These are phyloP conservation scores for Cerastis rubricosa DNA, from an alignment of 2,888 invertebrate genomes.

Conservation along the genomic window DNA sequence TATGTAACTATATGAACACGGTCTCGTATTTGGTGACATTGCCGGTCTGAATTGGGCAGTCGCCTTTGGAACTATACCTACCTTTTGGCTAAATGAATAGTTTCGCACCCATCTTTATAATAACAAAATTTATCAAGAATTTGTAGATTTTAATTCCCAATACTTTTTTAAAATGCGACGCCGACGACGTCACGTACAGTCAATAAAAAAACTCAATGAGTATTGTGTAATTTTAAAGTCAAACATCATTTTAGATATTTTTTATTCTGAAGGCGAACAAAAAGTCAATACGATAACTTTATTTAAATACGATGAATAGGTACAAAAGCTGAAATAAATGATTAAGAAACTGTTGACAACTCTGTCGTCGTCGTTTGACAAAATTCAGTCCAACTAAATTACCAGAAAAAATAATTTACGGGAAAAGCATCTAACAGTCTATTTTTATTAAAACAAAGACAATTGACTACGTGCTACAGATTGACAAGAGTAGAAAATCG, in stretches of 20 bases:
- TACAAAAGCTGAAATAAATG: not conserved
- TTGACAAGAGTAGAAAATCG: constrained; percentile 7
- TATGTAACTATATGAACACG: not conserved
- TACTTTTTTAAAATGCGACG: not conserved
- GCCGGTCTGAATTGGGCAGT: not conserved
- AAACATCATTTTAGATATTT: constrained; percentile 8
- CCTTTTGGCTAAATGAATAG: not conserved
- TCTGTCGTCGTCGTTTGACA: not conserved
- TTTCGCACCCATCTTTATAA: not conserved
- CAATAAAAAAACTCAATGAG: constrained; percentile 15
- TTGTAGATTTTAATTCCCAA: not conserved
- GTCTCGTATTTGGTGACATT: not conserved
- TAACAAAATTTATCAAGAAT: not conserved
- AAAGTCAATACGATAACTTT: not conserved
- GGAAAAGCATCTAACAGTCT: not conserved
- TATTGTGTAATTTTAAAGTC: constrained; percentile 13
- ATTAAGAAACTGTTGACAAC: not conserved
- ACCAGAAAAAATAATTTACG: no score
- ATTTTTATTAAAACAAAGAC: not conserved
- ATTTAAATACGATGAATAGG: not conserved
- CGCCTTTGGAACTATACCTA: not conserved
- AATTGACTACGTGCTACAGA: not conserved
- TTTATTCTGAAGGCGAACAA: constrained; percentile 22
- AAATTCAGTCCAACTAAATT: not conserved
- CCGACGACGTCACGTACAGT: constrained; percentile 29